phyloP scores from a whole-genome alignment of 2,888 invertebrate species.

The Microplitis deprimator region DNA sequence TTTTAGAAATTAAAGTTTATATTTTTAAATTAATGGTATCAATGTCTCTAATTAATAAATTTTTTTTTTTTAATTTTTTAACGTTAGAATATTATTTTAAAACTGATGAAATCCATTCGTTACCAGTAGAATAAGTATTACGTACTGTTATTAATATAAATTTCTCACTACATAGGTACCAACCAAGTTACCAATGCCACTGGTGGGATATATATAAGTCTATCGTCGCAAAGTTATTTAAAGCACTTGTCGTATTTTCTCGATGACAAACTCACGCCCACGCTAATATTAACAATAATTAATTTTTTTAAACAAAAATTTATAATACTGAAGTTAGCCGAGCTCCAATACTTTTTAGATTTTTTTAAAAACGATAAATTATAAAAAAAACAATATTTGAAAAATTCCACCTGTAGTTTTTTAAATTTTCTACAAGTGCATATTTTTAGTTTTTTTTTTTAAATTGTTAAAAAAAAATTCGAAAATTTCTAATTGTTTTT shows the following conservation, averaged over 20 bases:
- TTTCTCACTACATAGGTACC: not conserved
- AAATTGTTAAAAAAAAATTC: too few relatives aligned
- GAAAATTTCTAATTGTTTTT: too few relatives aligned
- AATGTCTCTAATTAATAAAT: not conserved
- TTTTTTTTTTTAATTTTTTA: not conserved
- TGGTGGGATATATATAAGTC: slow-evolving; percentile 5
- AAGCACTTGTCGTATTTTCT: slow-evolving; percentile 36
- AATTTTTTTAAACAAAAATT: not conserved
- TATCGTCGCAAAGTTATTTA: slow-evolving; percentile 35
- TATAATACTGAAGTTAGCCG: slow-evolving; percentile 2
- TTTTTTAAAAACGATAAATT: too few relatives aligned
- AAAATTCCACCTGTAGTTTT: too few relatives aligned
- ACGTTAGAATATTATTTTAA: not conserved
- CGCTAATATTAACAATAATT: slow-evolving; percentile 10
- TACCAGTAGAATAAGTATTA: not conserved
- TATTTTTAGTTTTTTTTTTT: too few relatives aligned
- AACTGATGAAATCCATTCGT: not conserved
- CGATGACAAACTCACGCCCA: slow-evolving; percentile 37
- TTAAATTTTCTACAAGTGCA: too few relatives aligned
- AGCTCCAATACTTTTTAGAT: too few relatives aligned
- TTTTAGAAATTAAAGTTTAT: not conserved
- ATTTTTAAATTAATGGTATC: not conserved
- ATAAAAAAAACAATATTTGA: too few relatives aligned
- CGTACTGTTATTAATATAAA: not conserved
- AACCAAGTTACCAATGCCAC: not conserved